phyloP scores from a whole-genome alignment of 2,888 invertebrate genomes.

The Endotricha flammealis region DNA sequence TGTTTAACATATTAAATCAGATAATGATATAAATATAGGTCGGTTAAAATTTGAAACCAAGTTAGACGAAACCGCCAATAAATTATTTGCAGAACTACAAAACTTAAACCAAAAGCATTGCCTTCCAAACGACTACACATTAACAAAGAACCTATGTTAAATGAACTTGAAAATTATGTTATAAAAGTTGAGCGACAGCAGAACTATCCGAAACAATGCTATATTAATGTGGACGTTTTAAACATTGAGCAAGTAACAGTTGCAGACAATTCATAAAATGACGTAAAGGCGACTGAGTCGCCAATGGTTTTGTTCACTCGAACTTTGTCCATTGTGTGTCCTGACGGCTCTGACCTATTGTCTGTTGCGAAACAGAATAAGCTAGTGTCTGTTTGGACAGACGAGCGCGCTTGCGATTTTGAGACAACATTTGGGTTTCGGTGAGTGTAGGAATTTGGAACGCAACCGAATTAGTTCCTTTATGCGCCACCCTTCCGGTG shows the following conservation, averaged over 20 bases:
- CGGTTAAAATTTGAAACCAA: too few relatives aligned
- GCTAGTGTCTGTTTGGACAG: conserved; percentile 21
- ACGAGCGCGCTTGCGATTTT: background rate
- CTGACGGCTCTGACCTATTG: conserved; percentile 23
- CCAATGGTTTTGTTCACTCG: conserved; percentile 27
- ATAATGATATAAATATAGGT: too few relatives aligned
- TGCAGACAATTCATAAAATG: conserved; percentile 30
- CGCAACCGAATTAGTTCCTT: too few relatives aligned
- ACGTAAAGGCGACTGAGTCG: conserved; percentile 24
- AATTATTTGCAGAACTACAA: too few relatives aligned
- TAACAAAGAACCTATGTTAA: background rate
- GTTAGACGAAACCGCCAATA: too few relatives aligned
- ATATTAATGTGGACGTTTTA: conserved; percentile 20
- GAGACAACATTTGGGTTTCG: too few relatives aligned
- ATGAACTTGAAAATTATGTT: background rate
- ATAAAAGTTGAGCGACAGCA: background rate
- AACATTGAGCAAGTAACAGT: conserved; percentile 19
- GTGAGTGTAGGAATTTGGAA: too few relatives aligned
- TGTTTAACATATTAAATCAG: too few relatives aligned
- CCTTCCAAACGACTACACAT: background rate
- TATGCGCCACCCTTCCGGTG: too few relatives aligned
- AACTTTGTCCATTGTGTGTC: conserved; percentile 25
- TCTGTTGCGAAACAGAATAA: conserved; percentile 30
- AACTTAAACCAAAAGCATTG: background rate
- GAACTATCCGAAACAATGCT: background rate